phyloP scores from a whole-genome alignment of 2,888 invertebrate species.

The Cloeon dipterum region DNA sequence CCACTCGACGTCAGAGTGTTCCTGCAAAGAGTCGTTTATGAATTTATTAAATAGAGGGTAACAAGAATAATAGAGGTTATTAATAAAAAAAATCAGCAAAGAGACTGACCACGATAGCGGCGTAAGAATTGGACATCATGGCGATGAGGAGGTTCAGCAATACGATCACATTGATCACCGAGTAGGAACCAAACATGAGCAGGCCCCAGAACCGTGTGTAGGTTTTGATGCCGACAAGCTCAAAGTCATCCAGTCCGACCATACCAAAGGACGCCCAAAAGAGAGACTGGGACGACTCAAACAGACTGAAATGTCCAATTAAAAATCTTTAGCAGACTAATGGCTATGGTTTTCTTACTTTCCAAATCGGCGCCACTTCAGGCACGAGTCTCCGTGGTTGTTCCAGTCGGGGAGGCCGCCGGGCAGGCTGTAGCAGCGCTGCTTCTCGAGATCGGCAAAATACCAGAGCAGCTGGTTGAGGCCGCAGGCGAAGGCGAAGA shows the following conservation, averaged over 20 bases:
- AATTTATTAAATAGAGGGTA: too few relatives aligned
- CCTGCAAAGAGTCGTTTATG: slow-evolving; percentile 31
- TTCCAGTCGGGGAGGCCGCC: slow-evolving; percentile 55
- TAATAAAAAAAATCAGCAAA: too few relatives aligned
- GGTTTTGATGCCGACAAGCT: slow-evolving; percentile 65
- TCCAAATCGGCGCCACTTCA: slow-evolving; percentile 68
- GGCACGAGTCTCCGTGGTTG: slow-evolving; percentile 48
- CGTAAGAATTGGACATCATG: slow-evolving; percentile 95
- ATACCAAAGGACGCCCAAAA: slow-evolving; percentile 95
- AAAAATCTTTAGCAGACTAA: not conserved
- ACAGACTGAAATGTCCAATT: slow-evolving; percentile 38
- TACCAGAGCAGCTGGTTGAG: slow-evolving; percentile 82
- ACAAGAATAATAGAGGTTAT: too few relatives aligned
- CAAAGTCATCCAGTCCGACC: slow-evolving; percentile 70
- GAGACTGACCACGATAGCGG: slow-evolving; percentile 69
- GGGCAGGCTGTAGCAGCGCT: slow-evolving; percentile 50
- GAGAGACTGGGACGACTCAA: slow-evolving; percentile 82
- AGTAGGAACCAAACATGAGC: slow-evolving; percentile 89
- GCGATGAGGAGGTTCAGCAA: slow-evolving; percentile 83
- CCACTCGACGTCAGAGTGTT: slow-evolving; percentile 89
- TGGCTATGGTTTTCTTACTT: slow-evolving; percentile 34
- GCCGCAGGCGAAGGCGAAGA: slow-evolving; percentile 81
- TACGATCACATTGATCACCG: slow-evolving; percentile 85
- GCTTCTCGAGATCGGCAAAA: slow-evolving; percentile 63
- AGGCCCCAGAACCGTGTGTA: slow-evolving; percentile 89